Evolutionary conservation across 1,140 invertebrate genomes (phyloP).

Genomic region (Papilio polyxenes): DNA sequence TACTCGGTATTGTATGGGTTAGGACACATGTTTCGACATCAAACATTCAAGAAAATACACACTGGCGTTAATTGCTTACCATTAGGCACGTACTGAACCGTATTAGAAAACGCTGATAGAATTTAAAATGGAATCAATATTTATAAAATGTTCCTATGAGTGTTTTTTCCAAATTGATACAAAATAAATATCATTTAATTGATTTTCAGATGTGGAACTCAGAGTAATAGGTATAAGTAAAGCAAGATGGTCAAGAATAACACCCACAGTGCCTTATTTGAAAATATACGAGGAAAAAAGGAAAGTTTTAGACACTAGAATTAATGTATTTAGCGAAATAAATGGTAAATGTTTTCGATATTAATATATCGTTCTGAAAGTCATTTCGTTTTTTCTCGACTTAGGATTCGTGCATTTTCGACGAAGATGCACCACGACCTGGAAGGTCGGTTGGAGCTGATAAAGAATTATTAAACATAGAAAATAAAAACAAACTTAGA

Average conservation of each 20-base stretch:
- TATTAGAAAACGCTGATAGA: neutral
- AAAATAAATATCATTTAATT: too few relatives aligned
- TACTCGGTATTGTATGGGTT: neutral
- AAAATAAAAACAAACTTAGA: too few relatives aligned
- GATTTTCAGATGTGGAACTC: conserved; percentile 63
- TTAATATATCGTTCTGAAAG: too few relatives aligned
- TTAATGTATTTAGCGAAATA: conserved; percentile 60
- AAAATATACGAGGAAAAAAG: conserved; percentile 68
- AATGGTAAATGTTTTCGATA: conserved; percentile 48
- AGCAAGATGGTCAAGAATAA: conserved; percentile 64
- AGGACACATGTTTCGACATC: neutral
- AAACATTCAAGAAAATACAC: neutral
- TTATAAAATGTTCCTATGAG: neutral
- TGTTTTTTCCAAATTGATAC: conserved; percentile 11
- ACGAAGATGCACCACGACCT: too few relatives aligned
- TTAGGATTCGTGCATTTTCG: too few relatives aligned
- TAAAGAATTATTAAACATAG: too few relatives aligned
- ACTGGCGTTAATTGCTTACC: neutral
- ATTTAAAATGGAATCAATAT: neutral
- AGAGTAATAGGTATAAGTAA: conserved; percentile 61
- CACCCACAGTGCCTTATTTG: conserved; percentile 65
- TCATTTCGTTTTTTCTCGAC: too few relatives aligned
- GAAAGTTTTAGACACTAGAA: conserved; percentile 55
- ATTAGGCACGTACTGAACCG: neutral
- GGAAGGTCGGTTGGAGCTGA: too few relatives aligned